Evolutionary conservation across 2,113 vertebrate species (phyloP).

Genomic region (Desmodus rotundus): DNA sequence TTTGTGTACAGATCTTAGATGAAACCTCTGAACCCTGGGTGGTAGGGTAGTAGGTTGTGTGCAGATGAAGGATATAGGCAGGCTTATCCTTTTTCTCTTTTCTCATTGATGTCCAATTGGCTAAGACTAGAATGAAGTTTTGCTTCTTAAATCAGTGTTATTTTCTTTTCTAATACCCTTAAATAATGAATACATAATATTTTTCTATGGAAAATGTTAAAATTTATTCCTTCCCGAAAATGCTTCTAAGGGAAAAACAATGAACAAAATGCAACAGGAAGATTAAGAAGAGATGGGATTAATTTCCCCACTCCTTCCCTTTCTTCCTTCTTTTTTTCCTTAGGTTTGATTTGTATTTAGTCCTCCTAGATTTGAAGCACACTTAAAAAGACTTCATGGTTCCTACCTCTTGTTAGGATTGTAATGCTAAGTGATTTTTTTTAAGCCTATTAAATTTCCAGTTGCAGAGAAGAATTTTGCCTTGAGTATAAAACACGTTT

Average conservation of each 20-base stretch:
- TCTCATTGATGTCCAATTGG: not conserved
- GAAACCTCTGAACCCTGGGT: not conserved
- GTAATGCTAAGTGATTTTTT: not conserved
- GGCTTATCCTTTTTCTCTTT: not conserved
- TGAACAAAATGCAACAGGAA: not conserved
- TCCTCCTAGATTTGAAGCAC: not conserved
- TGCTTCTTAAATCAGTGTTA: not conserved
- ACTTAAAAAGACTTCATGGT: not conserved
- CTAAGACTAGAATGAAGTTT: constrained; percentile 11
- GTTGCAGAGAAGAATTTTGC: not conserved
- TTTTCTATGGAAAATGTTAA: constrained; percentile 6
- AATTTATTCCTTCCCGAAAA: not conserved
- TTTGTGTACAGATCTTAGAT: not conserved
- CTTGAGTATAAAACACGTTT: not conserved
- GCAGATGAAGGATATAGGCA: not conserved
- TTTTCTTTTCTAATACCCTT: not conserved
- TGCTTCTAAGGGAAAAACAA: not conserved
- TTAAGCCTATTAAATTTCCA: not conserved
- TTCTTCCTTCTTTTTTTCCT: not conserved
- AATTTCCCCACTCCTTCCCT: not conserved
- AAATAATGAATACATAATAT: not conserved
- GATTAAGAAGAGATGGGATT: not conserved
- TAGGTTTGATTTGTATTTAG: not conserved
- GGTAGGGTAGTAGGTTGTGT: not conserved
- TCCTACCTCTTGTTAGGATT: not conserved